These are phyloP conservation scores for Frieseomelitta varia DNA, from an alignment of 1,140 invertebrate genomes.

Conservation along the genomic window DNA sequence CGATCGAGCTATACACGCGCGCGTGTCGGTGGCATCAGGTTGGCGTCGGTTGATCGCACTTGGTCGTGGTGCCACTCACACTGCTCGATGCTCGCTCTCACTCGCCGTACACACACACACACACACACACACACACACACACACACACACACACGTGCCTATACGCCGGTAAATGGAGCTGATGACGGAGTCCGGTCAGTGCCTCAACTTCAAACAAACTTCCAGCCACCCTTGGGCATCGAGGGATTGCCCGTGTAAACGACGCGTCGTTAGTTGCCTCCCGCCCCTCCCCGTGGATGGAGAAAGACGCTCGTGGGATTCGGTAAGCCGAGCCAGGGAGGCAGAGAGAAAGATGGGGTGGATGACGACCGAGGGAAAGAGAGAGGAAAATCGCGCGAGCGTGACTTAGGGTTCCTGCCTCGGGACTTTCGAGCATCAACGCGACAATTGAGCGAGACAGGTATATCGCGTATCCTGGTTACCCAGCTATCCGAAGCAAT, in stretches of 20 bases:
- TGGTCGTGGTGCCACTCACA: neutral
- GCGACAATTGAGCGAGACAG: conserved; percentile 56
- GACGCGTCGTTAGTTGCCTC: conserved; percentile 71
- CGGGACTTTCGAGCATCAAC: conserved; percentile 7
- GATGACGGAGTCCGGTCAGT: conserved; percentile 51
- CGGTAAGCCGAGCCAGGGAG: neutral
- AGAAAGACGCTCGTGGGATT: neutral
- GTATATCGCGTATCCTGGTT: conserved; percentile 37
- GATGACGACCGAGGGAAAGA: conserved; percentile 13
- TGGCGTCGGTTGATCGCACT: conserved; percentile 33
- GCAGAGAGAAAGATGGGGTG: neutral
- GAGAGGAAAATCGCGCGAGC: conserved; percentile 15
- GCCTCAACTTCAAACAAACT: conserved; percentile 72
- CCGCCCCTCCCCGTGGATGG: neutral
- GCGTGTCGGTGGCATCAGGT: neutral
- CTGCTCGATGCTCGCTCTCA: neutral
- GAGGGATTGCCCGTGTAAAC: conserved; percentile 70
- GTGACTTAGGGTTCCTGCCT: conserved; percentile 32
- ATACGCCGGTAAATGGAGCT: conserved; percentile 46
- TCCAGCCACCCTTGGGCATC: conserved; percentile 64
- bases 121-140: neutral
- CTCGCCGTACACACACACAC: neutral
- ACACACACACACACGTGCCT: neutral
- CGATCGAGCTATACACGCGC: conserved; percentile 16
- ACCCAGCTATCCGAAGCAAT: conserved; percentile 39